These are phyloP conservation scores for Aspidoscelis tigris DNA, from an alignment of 2,113 vertebrate species.

Conservation along the genomic window DNA sequence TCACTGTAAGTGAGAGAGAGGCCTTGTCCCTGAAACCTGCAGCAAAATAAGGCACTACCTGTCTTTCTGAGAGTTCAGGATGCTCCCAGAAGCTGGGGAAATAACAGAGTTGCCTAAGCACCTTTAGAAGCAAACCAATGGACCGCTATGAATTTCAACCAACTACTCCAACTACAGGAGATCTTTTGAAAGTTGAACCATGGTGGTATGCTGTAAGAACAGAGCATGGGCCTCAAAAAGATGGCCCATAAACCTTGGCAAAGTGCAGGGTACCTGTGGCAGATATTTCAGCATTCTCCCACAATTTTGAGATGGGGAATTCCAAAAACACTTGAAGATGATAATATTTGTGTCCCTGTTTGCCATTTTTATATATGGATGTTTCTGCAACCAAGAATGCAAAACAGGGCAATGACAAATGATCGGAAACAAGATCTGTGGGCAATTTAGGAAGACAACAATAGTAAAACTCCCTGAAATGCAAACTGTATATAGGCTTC, in stretches of 20 bases:
- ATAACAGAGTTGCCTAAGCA: too few relatives aligned
- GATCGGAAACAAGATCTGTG: neutral
- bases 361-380: neutral
- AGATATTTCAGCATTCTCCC: too few relatives aligned
- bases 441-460: slow-evolving; percentile 19
- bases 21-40: neutral
- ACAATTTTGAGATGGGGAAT: neutral
- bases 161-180: neutral
- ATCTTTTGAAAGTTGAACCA: neutral
- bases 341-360: slow-evolving; percentile 23
- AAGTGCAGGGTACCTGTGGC: neutral
- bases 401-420: slow-evolving; percentile 23
- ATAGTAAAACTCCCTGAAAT: neutral
- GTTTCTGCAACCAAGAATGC: slow-evolving; percentile 34
- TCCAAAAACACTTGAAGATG: neutral
- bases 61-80: neutral
- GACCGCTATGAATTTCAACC: too few relatives aligned
- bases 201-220: too few relatives aligned
- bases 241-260: too few relatives aligned
- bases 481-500: neutral
- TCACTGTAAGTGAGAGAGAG: neutral
- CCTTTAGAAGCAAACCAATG: neutral
- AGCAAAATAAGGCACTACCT: slow-evolving; percentile 20
- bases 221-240: neutral
- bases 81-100: slow-evolving; percentile 25